phyloP scores from a whole-genome alignment of 2,888 invertebrate genomes.

The Sinohyriopsis cumingii region DNA sequence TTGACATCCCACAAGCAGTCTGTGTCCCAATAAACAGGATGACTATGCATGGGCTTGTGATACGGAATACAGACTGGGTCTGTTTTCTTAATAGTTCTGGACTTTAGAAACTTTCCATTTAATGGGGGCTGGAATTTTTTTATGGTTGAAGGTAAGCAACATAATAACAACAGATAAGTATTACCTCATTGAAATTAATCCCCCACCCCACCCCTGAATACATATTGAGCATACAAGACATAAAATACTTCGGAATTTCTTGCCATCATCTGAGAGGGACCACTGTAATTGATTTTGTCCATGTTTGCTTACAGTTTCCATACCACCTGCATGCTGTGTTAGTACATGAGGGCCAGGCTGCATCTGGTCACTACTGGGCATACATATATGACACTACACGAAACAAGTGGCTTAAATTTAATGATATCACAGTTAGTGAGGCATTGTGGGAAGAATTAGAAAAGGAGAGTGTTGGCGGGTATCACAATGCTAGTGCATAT shows the following conservation, averaged over 20 bases:
- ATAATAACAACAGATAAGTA: too few relatives aligned
- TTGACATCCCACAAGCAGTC: too few relatives aligned
- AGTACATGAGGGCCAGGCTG: conserved; percentile 74
- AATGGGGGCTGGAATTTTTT: too few relatives aligned
- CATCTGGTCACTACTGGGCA: conserved; percentile 74
- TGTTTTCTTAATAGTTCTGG: too few relatives aligned
- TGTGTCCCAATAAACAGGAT: too few relatives aligned
- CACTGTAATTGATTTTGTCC: not conserved
- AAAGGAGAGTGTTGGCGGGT: conserved; percentile 73
- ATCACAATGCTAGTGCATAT: conserved; percentile 73
- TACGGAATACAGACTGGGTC: too few relatives aligned
- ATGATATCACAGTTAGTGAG: conserved; percentile 73
- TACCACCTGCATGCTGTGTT: conserved; percentile 73
- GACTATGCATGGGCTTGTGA: too few relatives aligned
- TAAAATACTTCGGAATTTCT: not conserved
- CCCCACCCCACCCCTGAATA: too few relatives aligned
- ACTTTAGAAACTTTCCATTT: too few relatives aligned
- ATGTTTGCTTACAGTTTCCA: conserved; percentile 56
- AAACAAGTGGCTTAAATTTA: conserved; percentile 72
- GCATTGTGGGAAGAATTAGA: conserved; percentile 72
- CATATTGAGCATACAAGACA: not conserved
- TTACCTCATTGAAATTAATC: too few relatives aligned
- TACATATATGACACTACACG: conserved; percentile 70
- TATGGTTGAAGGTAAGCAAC: too few relatives aligned
- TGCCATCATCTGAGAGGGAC: not conserved